Base-by-base conservation (phyloP, 2,113 vertebrate species). In the Centrocercus urophasianus region DNA sequence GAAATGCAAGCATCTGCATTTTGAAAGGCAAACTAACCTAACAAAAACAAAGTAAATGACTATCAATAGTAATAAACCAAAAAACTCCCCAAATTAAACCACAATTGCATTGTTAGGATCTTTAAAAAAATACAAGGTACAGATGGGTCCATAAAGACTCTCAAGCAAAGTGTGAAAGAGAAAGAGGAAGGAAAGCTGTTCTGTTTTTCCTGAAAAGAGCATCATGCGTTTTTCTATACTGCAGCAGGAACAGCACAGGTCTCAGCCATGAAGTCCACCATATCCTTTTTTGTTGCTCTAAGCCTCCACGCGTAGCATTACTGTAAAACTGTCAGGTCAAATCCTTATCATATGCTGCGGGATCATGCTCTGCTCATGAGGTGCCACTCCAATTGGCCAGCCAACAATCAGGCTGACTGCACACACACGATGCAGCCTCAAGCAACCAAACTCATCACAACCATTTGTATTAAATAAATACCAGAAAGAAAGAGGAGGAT, bases 281-380 rank as follows among this genome's bases (percentile, higher is more conserved):
- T 22, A 43, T 40, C 34, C 36, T 59, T 94, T 90, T 90, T 67
- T 97, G 75, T 86, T 92, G 59, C 42, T 95, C 66, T 91, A 95
- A 97, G 93, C 88, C 78, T 95, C 66, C 59, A 57, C 65, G 50
- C 56, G 66, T 80, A 91, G 78, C 48, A 36, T 36, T 17, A 96
- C 90, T 90, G 73, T 91, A 95, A 89, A 96, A 77, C 96, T 98
- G 97, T 98, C 98, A 97, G 94, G 85, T 97, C 96, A 93, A 94
- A 98, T 98, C 80, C 13, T 71, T 86, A 87, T 98, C 97, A 96
- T 70, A 32, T n/a, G 27, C 21, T 81, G 28, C 3, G 1, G 3
- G 1, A 70, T 80, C 25, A 12, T 13, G 81, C 54, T 85, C 83
- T 87, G 83, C 50, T 76, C 89, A 66, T 10, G 27, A 76, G 54